Percentiles rank a stretch among this genome's conserved stretches.
phyloP scores from a whole-genome alignment of 2,797 vertebrate species.

The Borostomias antarcticus region DNA sequence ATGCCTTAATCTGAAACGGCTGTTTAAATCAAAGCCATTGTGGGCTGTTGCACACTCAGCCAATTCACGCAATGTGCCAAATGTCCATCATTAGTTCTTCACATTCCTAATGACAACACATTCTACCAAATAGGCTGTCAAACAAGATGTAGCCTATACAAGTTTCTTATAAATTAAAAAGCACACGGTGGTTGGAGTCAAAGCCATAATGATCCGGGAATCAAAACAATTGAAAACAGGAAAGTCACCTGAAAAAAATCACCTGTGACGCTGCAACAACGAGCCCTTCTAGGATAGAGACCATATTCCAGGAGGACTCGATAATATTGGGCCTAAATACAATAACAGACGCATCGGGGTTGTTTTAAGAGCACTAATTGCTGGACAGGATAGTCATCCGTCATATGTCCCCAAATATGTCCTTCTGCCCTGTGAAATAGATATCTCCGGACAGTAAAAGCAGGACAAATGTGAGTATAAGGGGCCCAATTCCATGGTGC shows the following conservation, averaged over 20 bases:
- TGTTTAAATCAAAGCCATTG: neutral
- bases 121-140: neutral
- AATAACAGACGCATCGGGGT: conserved; percentile 28
- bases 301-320: conserved; percentile 60
- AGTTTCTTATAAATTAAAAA: neutral
- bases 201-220: conserved; percentile 30
- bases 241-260: conserved; percentile 47
- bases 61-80: neutral
- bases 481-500: conserved; percentile 46
- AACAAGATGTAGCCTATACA: neutral
- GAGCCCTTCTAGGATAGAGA: conserved; percentile 40
- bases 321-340: conserved; percentile 70
- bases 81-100: neutral
- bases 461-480: conserved; percentile 7
- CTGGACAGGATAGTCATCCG: no score
- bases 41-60: neutral
- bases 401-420: conserved; percentile 38
- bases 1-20: neutral
- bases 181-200: neutral
- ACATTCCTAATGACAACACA: neutral
- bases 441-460: conserved; percentile 16
- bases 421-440: conserved; percentile 18
- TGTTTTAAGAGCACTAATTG: conserved; percentile 36
- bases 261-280: conserved; percentile 45
- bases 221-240: conserved; percentile 64